Base-by-base conservation (phyloP, 2,888 invertebrate species). In the Morpho helenor region DNA sequence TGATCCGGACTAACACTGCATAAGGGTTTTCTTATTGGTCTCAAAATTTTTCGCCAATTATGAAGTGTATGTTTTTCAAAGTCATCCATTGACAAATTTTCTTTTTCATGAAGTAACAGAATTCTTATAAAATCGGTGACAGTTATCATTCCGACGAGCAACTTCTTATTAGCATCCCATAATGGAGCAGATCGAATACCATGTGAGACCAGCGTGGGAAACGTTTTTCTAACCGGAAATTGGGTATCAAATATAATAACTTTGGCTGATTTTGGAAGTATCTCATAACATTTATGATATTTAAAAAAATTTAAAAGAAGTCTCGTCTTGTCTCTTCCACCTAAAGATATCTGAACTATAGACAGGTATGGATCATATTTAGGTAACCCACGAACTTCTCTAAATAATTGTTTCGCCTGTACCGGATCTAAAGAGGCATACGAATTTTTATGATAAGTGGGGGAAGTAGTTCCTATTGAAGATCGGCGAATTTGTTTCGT, bases 261-360 rank as follows among this genome's bases (percentile, higher is more conserved):
- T 80, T 90, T 90, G 56, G 90, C 90, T 61, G 90, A 90, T 70
- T 89, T 90, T 49, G 90, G 90, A 67, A 90, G 75, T 56, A 90
- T 89, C 78, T 90, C 90, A 64, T 90, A 85, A 72, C 90, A 90
- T 74, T 89, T 89, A 67, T 90, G 90, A 71, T 88, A 91, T 69
- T 84, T 90, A 67, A 91, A 91, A 73, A 91, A 91, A 66, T 90
- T 91, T 65, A 90, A 75, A 64, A 90, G 73, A 39, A 90, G 77
- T 66, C 87, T 79, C 23, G 90, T 88, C 75, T 89, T 90, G 70
- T 90, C 90, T 70, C 90, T 76, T 54, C 90, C 90, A 49, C 90
- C 90, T 66, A 89, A 75, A 48, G 90, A 89, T 74, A 90, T 90
- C 79, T 90, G 90, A 63, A 90, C 90, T 68, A 90, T 89, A 40